A percentile compares a stretch with the other conserved stretches of the same genome.
Evolutionary conservation across 1,140 invertebrate species (phyloP).

Genomic region (Solenopsis invicta): DNA sequence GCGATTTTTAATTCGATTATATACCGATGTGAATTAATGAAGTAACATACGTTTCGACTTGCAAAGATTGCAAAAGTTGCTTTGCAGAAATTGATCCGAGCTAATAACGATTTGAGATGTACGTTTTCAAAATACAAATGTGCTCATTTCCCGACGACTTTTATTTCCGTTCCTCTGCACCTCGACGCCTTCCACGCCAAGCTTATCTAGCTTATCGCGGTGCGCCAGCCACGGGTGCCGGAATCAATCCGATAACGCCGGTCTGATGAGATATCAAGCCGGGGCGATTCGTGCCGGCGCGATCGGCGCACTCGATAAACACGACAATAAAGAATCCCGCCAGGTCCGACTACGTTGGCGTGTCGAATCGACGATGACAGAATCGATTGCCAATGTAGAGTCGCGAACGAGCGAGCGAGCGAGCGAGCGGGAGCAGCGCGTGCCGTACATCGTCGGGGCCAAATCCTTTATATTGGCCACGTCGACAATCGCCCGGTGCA

Average conservation of each 20-base stretch:
- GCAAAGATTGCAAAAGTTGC: no score
- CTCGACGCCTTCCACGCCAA: conserved; percentile 10
- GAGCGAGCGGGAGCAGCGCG: neutral
- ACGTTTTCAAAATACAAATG: neutral
- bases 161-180: neutral
- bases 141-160: conserved; percentile 9
- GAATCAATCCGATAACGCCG: conserved; percentile 64
- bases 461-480: conserved; percentile 41
- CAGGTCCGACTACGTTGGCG: conserved; percentile 46
- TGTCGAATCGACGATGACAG: conserved; percentile 57
- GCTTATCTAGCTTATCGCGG: conserved; percentile 39
- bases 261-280: conserved; percentile 66
- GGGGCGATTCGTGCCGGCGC: conserved; percentile 40
- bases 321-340: conserved; percentile 69
- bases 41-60: no score
- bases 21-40: no score
- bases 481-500: conserved; percentile 36
- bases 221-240: conserved; percentile 33
- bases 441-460: conserved; percentile 14
- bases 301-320: conserved; percentile 59
- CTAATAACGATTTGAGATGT: neutral
- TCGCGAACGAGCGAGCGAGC: conserved; percentile 8
- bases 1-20: no score
- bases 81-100: neutral
- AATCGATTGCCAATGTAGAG: conserved; percentile 48